Percentiles rank a stretch among this genome's conserved stretches.
These are phyloP conservation scores for Ditula angustiorana DNA, from an alignment of 2,888 invertebrate genomes.

Conservation along the genomic window DNA sequence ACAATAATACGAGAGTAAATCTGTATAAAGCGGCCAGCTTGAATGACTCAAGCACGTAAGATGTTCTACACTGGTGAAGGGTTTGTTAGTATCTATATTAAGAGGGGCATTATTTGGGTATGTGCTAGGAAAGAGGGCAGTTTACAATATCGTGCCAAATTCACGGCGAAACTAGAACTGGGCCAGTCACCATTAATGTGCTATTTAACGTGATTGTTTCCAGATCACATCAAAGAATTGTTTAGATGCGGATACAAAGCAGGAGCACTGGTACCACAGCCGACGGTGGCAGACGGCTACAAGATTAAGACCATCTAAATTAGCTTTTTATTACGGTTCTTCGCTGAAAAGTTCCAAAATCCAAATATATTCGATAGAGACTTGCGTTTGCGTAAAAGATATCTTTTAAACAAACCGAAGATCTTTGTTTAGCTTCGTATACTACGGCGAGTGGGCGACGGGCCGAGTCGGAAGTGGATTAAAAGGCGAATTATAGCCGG, in stretches of 20 bases:
- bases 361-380: slow-evolving; percentile 4
- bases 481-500: slow-evolving; percentile 52
- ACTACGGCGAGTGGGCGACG: slow-evolving; percentile 61
- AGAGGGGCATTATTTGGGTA: slow-evolving; percentile 57
- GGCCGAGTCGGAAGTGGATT: slow-evolving; percentile 61
- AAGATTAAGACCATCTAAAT: slow-evolving; percentile 26
- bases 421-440: slow-evolving; percentile 51
- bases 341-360: slow-evolving; percentile 14
- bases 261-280: slow-evolving; percentile 58
- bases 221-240: slow-evolving; percentile 80
- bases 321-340: slow-evolving; percentile 32
- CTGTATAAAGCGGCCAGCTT: slow-evolving; percentile 58
- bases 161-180: slow-evolving; percentile 77
- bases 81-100: slow-evolving; percentile 21
- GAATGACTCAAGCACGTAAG: slow-evolving; percentile 56
- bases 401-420: slow-evolving; percentile 16
- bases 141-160: slow-evolving; percentile 84
- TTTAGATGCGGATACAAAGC: slow-evolving; percentile 58
- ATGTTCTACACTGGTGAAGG: slow-evolving; percentile 37
- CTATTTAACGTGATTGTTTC: slow-evolving; percentile 76
- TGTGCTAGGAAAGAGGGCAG: slow-evolving; percentile 81
- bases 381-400: slow-evolving; percentile 26
- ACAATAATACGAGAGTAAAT: slow-evolving; percentile 67
- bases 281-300: slow-evolving; percentile 42
- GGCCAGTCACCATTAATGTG: slow-evolving; percentile 78